These are phyloP conservation scores for Mastigias papua DNA, from an alignment of 30 jellyfish, hydroid and myxozoan genomes.

Conservation along the genomic window DNA sequence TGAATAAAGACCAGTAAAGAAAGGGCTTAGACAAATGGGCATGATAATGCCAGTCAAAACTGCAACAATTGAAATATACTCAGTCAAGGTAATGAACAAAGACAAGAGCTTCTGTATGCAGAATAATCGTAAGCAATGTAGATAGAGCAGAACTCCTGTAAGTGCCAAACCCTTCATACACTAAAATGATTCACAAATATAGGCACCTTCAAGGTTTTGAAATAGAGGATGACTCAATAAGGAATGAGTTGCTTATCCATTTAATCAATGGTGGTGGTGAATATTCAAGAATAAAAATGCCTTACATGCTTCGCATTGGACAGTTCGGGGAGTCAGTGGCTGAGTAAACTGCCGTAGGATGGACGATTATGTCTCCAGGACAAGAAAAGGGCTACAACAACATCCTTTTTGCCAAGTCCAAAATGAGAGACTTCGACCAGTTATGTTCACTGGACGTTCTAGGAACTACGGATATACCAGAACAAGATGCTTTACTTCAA, in stretches of 20 bases:
- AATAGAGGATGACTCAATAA: slow-evolving; percentile 4
- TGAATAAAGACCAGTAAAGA: neutral
- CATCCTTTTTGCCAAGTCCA: slow-evolving; percentile 1
- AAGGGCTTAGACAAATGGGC: neutral
- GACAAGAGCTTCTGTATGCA: neutral
- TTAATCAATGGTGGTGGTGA: slow-evolving; percentile 16
- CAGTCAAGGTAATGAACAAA: neutral
- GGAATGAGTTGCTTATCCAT: slow-evolving; percentile 3
- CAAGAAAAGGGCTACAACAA: neutral
- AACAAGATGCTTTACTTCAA: too few species aligned
- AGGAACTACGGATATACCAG: too few species aligned
- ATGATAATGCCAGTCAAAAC: neutral
- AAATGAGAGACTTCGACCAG: neutral
- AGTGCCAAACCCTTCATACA: slow-evolving; percentile 22
- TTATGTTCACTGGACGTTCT: too few species aligned
- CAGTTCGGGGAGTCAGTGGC: slow-evolving; percentile 18
- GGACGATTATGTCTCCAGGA: slow-evolving; percentile 24
- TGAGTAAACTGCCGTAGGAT: neutral
- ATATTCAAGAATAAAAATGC: too few species aligned
- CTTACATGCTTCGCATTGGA: too few species aligned
- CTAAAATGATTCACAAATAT: neutral
- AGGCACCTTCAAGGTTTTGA: slow-evolving; percentile 1
- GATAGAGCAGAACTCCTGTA: neutral
- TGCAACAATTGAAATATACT: neutral
- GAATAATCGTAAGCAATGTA: slow-evolving; percentile 1